These are phyloP conservation scores for Glomeris maerens DNA, from an alignment of 1,140 invertebrate species.

Conservation along the genomic window DNA sequence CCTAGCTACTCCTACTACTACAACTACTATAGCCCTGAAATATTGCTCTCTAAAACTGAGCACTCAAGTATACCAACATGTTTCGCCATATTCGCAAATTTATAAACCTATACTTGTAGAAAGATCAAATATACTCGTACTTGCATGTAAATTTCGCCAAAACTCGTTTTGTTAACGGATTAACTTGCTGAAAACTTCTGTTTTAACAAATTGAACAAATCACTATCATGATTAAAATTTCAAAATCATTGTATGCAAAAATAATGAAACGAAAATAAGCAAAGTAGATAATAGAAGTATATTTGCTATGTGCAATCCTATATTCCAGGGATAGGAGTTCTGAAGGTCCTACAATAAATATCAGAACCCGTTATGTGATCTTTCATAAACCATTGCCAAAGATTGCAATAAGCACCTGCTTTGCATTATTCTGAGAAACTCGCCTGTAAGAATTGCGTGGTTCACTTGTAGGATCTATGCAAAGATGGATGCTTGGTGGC, in stretches of 20 bases:
- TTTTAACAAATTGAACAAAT: too few species aligned
- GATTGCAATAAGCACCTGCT: neutral
- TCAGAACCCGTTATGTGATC: neutral
- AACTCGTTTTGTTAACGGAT: too few species aligned
- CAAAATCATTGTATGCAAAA: too few species aligned
- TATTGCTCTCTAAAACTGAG: neutral
- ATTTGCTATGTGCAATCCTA: neutral
- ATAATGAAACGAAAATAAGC: too few species aligned
- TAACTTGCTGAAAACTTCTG: too few species aligned
- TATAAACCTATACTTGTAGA: neutral
- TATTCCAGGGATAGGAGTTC: neutral
- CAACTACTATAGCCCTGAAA: neutral
- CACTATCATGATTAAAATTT: too few species aligned
- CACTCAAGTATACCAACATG: neutral
- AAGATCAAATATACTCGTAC: neutral
- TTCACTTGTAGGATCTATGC: conserved; percentile 26
- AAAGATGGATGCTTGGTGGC: conserved; percentile 21
- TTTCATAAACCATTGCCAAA: neutral
- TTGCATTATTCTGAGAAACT: neutral
- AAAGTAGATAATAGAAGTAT: too few species aligned
- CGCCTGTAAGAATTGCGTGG: too few species aligned
- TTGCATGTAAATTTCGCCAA: too few species aligned
- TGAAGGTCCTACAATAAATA: neutral
- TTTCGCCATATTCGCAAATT: neutral
- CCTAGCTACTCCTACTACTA: too few species aligned